Evolutionary conservation across 2,888 invertebrate species (phyloP).

Genomic region (Pediacus dermestoides): DNA sequence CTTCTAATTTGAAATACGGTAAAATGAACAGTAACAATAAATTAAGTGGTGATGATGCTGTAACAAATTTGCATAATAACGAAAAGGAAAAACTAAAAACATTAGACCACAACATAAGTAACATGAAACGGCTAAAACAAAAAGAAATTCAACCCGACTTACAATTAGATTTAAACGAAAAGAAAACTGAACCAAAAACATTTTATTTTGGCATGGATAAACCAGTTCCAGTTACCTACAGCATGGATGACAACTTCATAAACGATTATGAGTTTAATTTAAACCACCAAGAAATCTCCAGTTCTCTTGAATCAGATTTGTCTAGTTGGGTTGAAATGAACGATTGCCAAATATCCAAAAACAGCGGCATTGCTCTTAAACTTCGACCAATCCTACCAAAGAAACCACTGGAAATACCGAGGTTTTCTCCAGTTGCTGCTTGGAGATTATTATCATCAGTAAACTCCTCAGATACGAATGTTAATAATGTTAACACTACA

Average conservation of each 20-base stretch:
- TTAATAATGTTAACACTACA: conserved; percentile 40
- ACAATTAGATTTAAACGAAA: too few relatives aligned
- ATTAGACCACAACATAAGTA: conserved; percentile 42
- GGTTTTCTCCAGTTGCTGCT: conserved; percentile 80
- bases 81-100: conserved; percentile 54
- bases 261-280: conserved; percentile 30
- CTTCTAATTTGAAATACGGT: conserved; percentile 38
- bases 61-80: too few relatives aligned
- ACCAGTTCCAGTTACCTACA: conserved; percentile 30
- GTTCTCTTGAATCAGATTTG: conserved; percentile 57
- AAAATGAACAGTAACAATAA: conserved; percentile 23
- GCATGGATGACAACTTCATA: background rate
- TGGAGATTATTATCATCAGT: conserved; percentile 71
- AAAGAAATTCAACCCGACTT: conserved; percentile 28
- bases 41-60: conserved; percentile 13
- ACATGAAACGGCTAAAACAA: conserved; percentile 53
- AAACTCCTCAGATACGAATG: conserved; percentile 32
- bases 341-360: conserved; percentile 40
- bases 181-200: conserved; percentile 51
- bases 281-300: conserved; percentile 27
- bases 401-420: conserved; percentile 70
- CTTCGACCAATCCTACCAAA: conserved; percentile 76
- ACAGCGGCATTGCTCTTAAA: conserved; percentile 65
- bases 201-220: conserved; percentile 81
- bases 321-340: conserved; percentile 54